Evolutionary conservation across 1,140 invertebrate genomes (phyloP).

Genomic region (Drosophila eugracilis): DNA sequence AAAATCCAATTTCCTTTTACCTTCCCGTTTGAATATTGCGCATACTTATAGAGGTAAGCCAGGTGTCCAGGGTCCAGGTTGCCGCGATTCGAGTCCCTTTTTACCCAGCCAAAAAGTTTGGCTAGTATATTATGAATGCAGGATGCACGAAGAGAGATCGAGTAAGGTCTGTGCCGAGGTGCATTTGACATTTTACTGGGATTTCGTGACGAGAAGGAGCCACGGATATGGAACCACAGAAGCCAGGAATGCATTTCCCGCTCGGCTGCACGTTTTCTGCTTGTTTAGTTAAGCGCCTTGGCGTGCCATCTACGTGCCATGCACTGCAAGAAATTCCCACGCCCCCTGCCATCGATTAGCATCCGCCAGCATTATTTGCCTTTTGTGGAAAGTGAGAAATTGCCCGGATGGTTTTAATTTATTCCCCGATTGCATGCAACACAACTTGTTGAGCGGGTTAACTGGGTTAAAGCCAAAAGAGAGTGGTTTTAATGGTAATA

Average conservation of each 20-base stretch:
- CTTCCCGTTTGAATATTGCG: conserved; percentile 72
- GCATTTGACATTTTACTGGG: conserved; percentile 54
- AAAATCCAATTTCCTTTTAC: conserved; percentile 83
- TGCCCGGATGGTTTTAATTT: not conserved
- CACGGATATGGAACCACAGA: conserved; percentile 11
- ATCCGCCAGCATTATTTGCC: not conserved
- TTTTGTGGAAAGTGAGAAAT: not conserved
- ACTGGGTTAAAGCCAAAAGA: not conserved
- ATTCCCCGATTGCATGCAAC: not conserved
- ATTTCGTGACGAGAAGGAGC: conserved; percentile 40
- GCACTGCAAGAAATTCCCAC: conserved; percentile 23
- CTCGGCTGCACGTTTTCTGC: conserved; percentile 24
- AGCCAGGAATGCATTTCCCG: conserved; percentile 15
- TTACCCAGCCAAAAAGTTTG: too few relatives aligned
- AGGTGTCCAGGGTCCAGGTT: conserved; percentile 4
- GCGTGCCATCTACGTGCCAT: conserved; percentile 6
- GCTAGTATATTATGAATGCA: conserved; percentile 2
- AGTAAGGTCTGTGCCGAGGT: conserved; percentile 22
- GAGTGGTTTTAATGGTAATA: not conserved
- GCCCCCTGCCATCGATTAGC: conserved; percentile 17
- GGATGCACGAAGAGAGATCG: not conserved
- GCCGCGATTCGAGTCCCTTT: conserved; percentile 3
- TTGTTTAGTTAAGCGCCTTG: conserved; percentile 46
- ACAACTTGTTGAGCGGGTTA: not conserved
- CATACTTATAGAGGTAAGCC: conserved; percentile 46